These are phyloP conservation scores for Plodia interpunctella DNA, from an alignment of 1,140 invertebrate genomes.

Conservation along the genomic window DNA sequence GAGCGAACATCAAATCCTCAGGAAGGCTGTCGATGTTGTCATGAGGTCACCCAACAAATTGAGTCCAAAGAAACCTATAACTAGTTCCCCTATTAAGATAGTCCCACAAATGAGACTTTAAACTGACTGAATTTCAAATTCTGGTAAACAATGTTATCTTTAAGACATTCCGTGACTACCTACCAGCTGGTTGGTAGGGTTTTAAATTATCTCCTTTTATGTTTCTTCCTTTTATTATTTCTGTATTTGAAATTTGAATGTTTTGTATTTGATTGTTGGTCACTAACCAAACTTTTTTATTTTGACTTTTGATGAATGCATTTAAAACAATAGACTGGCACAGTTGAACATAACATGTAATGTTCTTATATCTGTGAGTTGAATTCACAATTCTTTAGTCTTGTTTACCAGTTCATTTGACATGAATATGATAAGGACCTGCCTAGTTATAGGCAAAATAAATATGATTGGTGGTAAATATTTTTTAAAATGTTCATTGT, in stretches of 20 bases:
- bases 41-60: constrained; percentile 69
- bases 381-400: too few species aligned
- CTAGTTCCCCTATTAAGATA: constrained; percentile 52
- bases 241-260: too few species aligned
- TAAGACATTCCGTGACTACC: background rate
- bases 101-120: constrained; percentile 52
- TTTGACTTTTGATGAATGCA: background rate
- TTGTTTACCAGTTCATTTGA: background rate
- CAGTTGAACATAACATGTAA: too few species aligned
- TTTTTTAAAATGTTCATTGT: too few species aligned
- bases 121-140: constrained; percentile 14
- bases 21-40: constrained; percentile 67
- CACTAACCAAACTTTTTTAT: background rate
- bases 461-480: background rate
- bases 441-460: background rate
- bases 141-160: background rate
- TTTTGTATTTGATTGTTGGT: too few species aligned
- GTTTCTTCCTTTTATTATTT: too few species aligned
- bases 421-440: background rate
- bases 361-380: too few species aligned
- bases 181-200: too few species aligned
- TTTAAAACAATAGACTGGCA: background rate
- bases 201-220: too few species aligned
- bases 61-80: constrained; percentile 68
- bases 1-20: constrained; percentile 75